Evolutionary conservation across 1,140 invertebrate species (phyloP), one percentile per base, ranked within the genome.

Genomic region (Zaprionus nigranus): DNA sequence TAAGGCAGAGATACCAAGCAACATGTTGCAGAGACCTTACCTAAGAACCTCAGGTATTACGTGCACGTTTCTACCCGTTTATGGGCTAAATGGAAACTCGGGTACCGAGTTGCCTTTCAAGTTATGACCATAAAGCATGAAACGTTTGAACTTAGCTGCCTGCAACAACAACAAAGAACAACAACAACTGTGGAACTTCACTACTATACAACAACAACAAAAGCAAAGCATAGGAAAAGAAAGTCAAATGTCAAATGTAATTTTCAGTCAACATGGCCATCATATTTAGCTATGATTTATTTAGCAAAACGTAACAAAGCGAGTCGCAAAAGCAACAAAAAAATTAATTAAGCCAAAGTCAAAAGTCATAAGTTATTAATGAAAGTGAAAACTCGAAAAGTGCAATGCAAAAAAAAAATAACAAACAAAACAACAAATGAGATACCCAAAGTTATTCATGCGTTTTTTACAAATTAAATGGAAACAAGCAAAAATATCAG

Each of bases 291-390:
- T 30, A 64, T 69, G 79, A 86, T 86, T 86, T 86, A 86, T 79
- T 82, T 82, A 69, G 34, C 67, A n/a, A 51, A 53, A 38, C 51
- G 7, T 36, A 73, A 66, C 61, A 66, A 51, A 67, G 53, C 68
- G 59, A 66, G 60, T 30, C 62, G 9, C 58, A 65, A 46, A 17
- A 46, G n/a, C 36, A 6, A 15, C n/a, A 17, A 17, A 46, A 46
- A 87, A 87, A 79, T 82, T 87, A 82, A 86, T 86, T 86, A 82
- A 61, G 59, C 57, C 75, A 85, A 63, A 75, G 65, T 75, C 53
- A 73, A 73, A 85, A 70, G 56, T 68, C 62, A 54, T 59, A 68
- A 63, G 66, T 76, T 80, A 74, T 82, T 82, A 79, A 86, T 74
- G 83, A 86, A 87, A 86, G 82, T 80, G 80, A 86, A 87, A 75